These are phyloP conservation scores for Epicauta chinensis DNA, from an alignment of 1,140 invertebrate species.

Conservation along the genomic window DNA sequence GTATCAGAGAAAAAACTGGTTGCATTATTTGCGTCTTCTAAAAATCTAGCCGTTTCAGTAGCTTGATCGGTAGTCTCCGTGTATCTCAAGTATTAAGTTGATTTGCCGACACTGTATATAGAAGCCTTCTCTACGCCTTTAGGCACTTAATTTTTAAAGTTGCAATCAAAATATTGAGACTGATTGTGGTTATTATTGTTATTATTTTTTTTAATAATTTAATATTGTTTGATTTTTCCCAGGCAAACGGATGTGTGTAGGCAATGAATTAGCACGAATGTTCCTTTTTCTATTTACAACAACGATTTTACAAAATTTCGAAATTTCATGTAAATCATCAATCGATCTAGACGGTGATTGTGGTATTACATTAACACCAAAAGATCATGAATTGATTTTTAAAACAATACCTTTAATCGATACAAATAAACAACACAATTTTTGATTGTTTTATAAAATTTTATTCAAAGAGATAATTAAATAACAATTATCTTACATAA, in stretches of 20 bases:
- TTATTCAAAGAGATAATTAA: slow-evolving; percentile 16
- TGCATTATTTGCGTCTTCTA: too few relatives aligned
- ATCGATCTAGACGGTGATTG: slow-evolving; percentile 55
- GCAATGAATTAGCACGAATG: slow-evolving; percentile 77
- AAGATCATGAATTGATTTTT: slow-evolving; percentile 48
- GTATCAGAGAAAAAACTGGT: too few relatives aligned
- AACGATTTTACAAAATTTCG: slow-evolving; percentile 58
- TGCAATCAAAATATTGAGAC: too few relatives aligned
- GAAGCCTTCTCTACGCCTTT: too few relatives aligned
- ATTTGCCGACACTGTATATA: too few relatives aligned
- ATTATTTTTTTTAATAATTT: slow-evolving; percentile 12
- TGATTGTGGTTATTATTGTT: neutral
- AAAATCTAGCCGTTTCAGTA: too few relatives aligned
- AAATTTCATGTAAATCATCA: slow-evolving; percentile 36
- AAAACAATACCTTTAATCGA: too few relatives aligned
- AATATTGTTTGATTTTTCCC: slow-evolving; percentile 29
- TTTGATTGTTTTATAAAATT: slow-evolving; percentile 6
- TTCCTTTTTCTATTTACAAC: slow-evolving; percentile 60
- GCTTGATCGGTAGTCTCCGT: too few relatives aligned
- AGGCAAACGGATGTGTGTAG: slow-evolving; percentile 82
- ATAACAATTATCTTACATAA: slow-evolving; percentile 30
- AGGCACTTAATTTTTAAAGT: too few relatives aligned
- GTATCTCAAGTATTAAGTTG: too few relatives aligned
- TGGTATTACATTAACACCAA: slow-evolving; percentile 67
- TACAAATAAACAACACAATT: slow-evolving; percentile 8